phyloP scores from a whole-genome alignment of 2,888 invertebrate species.

The Eupeodes latifasciatus region DNA sequence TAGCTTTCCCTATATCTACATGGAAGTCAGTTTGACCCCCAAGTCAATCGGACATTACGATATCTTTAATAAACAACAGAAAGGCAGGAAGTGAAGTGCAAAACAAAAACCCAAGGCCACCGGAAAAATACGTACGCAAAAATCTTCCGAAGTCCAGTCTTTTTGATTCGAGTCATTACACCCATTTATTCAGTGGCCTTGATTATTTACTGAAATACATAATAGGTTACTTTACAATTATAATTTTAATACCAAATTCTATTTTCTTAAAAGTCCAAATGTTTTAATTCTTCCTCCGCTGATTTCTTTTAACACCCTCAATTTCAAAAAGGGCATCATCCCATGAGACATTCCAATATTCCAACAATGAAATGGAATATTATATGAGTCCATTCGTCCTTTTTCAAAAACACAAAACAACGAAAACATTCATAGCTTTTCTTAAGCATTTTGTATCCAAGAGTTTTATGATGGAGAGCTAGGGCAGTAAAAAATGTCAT shows the following conservation, averaged over 20 bases:
- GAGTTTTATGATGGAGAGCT: conserved; percentile 65
- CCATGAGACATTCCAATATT: conserved; percentile 52
- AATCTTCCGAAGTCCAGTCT: too few species aligned
- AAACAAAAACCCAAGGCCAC: too few species aligned
- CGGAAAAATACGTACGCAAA: too few species aligned
- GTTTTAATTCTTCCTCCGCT: neutral
- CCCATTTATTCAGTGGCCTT: too few species aligned
- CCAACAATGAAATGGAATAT: conserved; percentile 74
- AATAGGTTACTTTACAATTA: neutral
- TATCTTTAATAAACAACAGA: too few species aligned
- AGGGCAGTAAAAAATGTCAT: conserved; percentile 71
- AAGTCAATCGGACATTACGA: too few species aligned
- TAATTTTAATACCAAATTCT: neutral
- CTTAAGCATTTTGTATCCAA: conserved; percentile 66
- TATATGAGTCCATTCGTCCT: conserved; percentile 76
- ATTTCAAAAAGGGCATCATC: conserved; percentile 32
- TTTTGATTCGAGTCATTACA: too few species aligned
- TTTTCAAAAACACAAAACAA: conserved; percentile 1
- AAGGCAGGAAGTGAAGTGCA: too few species aligned
- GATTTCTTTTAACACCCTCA: conserved; percentile 58
- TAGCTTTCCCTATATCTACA: too few species aligned
- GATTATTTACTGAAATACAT: too few species aligned
- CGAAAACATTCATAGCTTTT: conserved; percentile 34
- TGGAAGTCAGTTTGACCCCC: too few species aligned
- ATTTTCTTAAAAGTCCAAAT: conserved; percentile 1